Conservation (phyloP, 2,113 vertebrate genomes). For the Salvelinus fontinalis region DNA sequence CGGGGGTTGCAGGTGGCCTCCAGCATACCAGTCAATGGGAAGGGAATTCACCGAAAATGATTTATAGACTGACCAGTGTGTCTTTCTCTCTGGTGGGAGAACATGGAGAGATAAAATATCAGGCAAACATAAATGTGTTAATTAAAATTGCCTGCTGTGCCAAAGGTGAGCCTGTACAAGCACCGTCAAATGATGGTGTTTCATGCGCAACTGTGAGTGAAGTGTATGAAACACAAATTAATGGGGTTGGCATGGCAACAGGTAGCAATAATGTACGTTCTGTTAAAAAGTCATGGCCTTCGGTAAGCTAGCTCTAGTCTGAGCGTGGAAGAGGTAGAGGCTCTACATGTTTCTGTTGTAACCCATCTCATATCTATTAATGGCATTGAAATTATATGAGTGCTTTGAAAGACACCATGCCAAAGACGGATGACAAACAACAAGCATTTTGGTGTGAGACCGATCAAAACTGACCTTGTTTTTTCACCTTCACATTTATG, state of each 20-base stretch:
- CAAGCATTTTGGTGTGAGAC: constrained; percentile 39
- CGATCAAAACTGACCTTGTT: constrained; percentile 6
- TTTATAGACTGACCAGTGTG: background rate
- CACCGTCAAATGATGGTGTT: background rate
- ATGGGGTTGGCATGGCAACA: constrained; percentile 55
- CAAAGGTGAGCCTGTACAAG: background rate
- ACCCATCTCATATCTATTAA: background rate
- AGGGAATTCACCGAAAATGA: background rate
- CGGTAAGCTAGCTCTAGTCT: constrained; percentile 18
- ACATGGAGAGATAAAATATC: background rate
- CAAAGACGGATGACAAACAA: constrained; percentile 21
- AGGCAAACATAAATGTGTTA: background rate
- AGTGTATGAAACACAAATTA: constrained; percentile 16
- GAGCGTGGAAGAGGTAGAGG: background rate
- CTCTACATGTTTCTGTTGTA: background rate
- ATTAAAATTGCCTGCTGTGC: background rate
- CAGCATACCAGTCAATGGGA: no score
- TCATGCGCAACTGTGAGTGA: background rate
- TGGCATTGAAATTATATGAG: background rate
- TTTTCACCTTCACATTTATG: constrained; percentile 1
- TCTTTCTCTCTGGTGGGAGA: background rate
- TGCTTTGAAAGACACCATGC: constrained; percentile 3
- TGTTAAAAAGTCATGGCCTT: constrained; percentile 39
- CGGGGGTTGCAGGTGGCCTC: no score
- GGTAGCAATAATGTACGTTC: constrained; percentile 28